Evolutionary conservation across 1,140 invertebrate species (phyloP), one percentile per base, ranked within the genome.

Genomic region (Ceratosolen fusciceps): DNA sequence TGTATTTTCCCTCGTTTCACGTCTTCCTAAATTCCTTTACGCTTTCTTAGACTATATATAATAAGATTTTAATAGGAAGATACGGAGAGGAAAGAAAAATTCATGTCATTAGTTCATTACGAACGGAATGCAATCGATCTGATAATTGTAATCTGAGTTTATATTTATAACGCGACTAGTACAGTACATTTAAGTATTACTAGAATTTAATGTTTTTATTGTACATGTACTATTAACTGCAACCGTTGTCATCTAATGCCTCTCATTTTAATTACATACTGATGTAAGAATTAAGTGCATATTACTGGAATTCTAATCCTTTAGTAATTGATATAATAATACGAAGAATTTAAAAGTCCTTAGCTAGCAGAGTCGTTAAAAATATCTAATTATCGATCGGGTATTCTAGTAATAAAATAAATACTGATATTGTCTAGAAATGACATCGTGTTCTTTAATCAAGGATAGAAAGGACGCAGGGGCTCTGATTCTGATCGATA

Each of bases 401-500:
- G n/a, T 0, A 7, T 10, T 37, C 16, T 1, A 19, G 4, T 37
- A 37, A 65, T 37, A n/a, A 37, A 60, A 62, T 47, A 58, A n/a
- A 43, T 37, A 62, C 56, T 65, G 29, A 79, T 49, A 80, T 71
- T 49, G 77, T 80, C 56, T 76, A 80, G 39, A 60, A 80, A 78
- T 80, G 56, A 79, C 49, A 68, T 81, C 60, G 0, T 24, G 8
- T 56, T 70, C 21, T 76, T 75, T 52, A 56, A 58, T 16, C 67
- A 75, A 77, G 19, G 71, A 74, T 62, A 67, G 29, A 34, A 79
- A 72, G 10, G 26, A 43, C 43, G 14, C 60, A 39, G 29, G 54
- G 2, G 31, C 72, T 72, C 19, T 43, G 26, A 72, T 47, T 70
- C 70, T 65, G 76, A 80, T 81, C 79, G 67, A 83, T 80, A 80